Evolutionary conservation across 1,140 invertebrate species (phyloP), one percentile per base, ranked within the genome.

Genomic region (Zaprionus kolodkinae): DNA sequence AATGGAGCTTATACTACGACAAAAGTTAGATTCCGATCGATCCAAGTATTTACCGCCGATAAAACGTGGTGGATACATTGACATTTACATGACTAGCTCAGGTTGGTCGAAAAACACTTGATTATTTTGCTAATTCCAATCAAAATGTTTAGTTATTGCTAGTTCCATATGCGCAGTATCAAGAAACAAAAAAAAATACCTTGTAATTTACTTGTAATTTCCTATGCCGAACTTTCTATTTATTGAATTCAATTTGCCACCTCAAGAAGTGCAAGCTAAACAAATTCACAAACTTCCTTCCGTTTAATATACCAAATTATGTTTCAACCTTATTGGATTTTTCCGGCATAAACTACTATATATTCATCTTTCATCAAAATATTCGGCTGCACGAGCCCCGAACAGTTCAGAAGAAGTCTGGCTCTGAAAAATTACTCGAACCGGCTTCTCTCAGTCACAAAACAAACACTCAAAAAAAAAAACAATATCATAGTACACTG

Each of bases 41-140:
- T 95, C 96, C 92, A 97, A 97, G 94, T 94, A 96, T 92, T 96
- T 97, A 91, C 96, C 96, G 92, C 94, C 96, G 68, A 94, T 97
- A 92, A 96, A 96, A 94, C 94, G 96, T 93, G 96, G 96, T 91
- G 95, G 96, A 93, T 94, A 95, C 93, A 95, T 96, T 93, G 96
- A 97, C 94, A 95, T 96, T 90, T 97, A 97, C 94, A 95, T 96
- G 93, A 96, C 96, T 93, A 96, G 96, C 93, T 96, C 96, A 97
- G 96, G 96, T 97, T 91, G 85, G 85, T 89, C 86, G 25, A 77
- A 76, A 76, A 50, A 65, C 48, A 61, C 56, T 48, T n/a, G 21
- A 21, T 21, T 11, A 21, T 25, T 1, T 45, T 35, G 69, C 45
- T 35, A 52, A 52, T 66, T 63, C 64, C 54, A 67, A 69, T 7